These are phyloP conservation scores for Tetraodon nigroviridis DNA, from an alignment of 2,113 vertebrate species.

Conservation along the genomic window DNA sequence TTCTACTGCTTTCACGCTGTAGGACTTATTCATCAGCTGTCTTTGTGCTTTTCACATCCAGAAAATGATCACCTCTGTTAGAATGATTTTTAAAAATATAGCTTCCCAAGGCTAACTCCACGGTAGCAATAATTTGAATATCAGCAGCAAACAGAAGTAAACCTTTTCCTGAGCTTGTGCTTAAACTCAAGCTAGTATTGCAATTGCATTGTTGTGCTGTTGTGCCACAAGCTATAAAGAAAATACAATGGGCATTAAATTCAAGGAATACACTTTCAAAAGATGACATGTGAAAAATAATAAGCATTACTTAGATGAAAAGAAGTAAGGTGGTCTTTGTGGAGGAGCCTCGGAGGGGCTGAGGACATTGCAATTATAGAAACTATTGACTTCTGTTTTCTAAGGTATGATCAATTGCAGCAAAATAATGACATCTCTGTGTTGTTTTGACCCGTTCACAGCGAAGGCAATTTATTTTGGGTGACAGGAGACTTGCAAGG, in stretches of 20 bases:
- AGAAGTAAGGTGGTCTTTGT: conserved; percentile 41
- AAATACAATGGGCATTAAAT: not conserved
- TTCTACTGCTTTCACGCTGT: not conserved
- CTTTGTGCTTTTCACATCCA: not conserved
- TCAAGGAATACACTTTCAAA: conserved; percentile 3
- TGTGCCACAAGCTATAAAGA: not conserved
- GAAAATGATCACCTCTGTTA: conserved; percentile 11
- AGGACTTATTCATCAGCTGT: not conserved
- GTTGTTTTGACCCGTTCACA: conserved; percentile 79
- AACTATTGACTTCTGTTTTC: conserved; percentile 79
- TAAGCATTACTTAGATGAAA: conserved; percentile 46
- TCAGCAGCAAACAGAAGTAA: conserved; percentile 3
- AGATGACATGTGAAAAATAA: conserved; percentile 29
- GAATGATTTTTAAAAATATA: not conserved
- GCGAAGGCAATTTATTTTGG: conserved; percentile 79
- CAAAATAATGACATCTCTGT: conserved; percentile 79
- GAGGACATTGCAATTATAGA: conserved; percentile 77
- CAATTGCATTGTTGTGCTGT: not conserved
- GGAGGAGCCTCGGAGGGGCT: conserved; percentile 53
- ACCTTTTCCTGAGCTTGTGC: not conserved
- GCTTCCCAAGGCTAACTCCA: not conserved
- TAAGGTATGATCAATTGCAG: conserved; percentile 78
- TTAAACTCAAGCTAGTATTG: not conserved
- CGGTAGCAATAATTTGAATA: not conserved
- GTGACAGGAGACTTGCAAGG: conserved; percentile 73